Evolutionary conservation across 1,140 invertebrate genomes (phyloP), one percentile per base, ranked within the genome.

Genomic region (Trinorchestia longiramus): DNA sequence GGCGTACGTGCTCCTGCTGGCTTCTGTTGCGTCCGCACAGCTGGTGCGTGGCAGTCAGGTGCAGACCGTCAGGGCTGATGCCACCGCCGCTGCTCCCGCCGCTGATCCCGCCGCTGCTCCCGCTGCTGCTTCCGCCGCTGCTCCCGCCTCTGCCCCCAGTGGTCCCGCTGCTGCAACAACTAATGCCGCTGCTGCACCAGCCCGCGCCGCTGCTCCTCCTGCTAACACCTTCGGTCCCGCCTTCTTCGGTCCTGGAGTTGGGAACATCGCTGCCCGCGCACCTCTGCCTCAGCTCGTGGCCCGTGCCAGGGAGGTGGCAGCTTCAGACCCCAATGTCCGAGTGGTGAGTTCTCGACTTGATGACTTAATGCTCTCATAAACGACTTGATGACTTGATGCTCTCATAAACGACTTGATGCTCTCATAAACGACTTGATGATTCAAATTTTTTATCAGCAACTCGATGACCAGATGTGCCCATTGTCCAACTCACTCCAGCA

Each of bases 301-400:
- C 62, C 28, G 62, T 36, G 95, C 95, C 53, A 77, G 42, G 15
- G 95, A 95, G 57, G 95, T 95, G 47, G 95, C 87, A 40, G 95
- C 95, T 40, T 87, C 95, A 57, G 87, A 95, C 95, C 95, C 95
- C 95, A 95, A 95, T 41, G 87, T 95, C 41, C 62, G 95, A 28
- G 95, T 95, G 62, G 95, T 95, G 87, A 95, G 95, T 95, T 45
- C 62, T 15, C 28, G 15, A 77, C 15, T 1, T 77, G 15, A 77
- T 36, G 36, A 53, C 47, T 53, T 53, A 19, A 62, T 95, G 62
- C 62, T 15, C 28, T 3, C 15, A 28, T 15, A 23, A 1, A 77
- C 28, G 6, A 53, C 47, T 53, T 53, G 36, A 62, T 95, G 62
- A n/a, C 87, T 44, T 87, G 95, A 42, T 45, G 0, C 43, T 28